Evolutionary conservation across 2,888 invertebrate genomes (phyloP), one percentile per base, ranked within the genome.

Genomic region (Pediacus dermestoides): DNA sequence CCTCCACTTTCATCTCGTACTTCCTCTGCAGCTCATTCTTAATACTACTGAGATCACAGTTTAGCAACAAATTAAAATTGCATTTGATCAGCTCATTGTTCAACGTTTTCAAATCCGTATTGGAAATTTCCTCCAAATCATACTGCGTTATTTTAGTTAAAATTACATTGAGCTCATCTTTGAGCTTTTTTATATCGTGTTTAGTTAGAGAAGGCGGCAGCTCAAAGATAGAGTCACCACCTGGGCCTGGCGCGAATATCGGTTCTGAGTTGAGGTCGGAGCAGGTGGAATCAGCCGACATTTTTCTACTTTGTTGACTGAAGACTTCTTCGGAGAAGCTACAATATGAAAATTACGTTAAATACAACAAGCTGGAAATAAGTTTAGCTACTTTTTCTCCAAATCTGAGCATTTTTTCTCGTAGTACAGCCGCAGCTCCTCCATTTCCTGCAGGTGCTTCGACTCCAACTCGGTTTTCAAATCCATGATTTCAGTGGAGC

Each of bases 401-500:
- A 88, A 75, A 55, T 88, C 85, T 1, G 81, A 75, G 60, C 87
- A 88, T 60, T 86, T 87, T 57, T 81, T 76, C 58, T 88, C 88
- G 59, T 87, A 88, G 58, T 88, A 88, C 6, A 78, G 83, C 28
- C 88, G 73, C 35, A 88, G 64, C 58, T 87, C 82, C 63, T 86
- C 86, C 81, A 88, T 82, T 63, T 88, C 85, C 46, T 78, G 79
- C 18, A 80, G 74, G 67, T 88, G 86, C 55, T 80, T 80, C 2
- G 67, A 60, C 36, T 80, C 78, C 15, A 85, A 64, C 55, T 84
- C 84, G 15, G 72, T 66, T 35, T 75, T 70, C 26, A 82, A 52
- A 9, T 73, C 72, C 7, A 75, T 70, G 11, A 83, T 64, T 39
- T 77, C 77, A 0, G 70, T 72, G 37, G 74, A 74, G 1, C 78